Percentiles rank a stretch among this genome's conserved stretches.
These are phyloP conservation scores for Clanis bilineata DNA, from an alignment of 2,888 invertebrate species.

Conservation along the genomic window DNA sequence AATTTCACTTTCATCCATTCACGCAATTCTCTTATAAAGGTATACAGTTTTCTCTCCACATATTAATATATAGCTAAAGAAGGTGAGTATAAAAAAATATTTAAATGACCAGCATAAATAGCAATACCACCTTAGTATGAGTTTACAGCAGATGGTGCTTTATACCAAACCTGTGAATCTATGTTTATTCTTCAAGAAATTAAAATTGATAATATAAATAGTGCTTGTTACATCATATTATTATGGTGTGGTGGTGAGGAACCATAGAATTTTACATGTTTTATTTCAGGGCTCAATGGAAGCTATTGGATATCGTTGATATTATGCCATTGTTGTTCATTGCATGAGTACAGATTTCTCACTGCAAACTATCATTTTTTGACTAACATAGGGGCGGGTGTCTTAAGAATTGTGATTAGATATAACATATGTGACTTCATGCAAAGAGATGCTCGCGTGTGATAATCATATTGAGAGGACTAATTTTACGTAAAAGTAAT, in stretches of 20 bases:
- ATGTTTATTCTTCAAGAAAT: no score
- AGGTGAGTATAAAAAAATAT: no score
- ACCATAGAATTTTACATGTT: not conserved
- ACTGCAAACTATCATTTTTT: not conserved
- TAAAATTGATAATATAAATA: no score
- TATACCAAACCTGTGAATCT: no score
- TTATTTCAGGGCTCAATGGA: not conserved
- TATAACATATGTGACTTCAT: not conserved
- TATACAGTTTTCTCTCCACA: no score
- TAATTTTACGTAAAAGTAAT: constrained; percentile 38
- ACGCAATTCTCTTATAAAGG: no score
- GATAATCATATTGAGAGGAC: not conserved
- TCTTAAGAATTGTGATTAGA: not conserved
- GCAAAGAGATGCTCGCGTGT: not conserved
- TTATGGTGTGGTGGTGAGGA: not conserved
- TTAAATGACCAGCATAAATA: no score
- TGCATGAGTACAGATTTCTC: not conserved
- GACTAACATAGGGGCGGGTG: not conserved
- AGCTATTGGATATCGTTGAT: not conserved
- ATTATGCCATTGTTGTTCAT: not conserved
- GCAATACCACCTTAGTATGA: no score
- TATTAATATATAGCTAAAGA: no score
- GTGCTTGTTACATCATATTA: no score
- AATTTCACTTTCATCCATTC: no score
- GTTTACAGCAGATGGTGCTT: no score